These are phyloP conservation scores for Drosophila ficusphila DNA, from an alignment of 1,140 invertebrate species.

Conservation along the genomic window DNA sequence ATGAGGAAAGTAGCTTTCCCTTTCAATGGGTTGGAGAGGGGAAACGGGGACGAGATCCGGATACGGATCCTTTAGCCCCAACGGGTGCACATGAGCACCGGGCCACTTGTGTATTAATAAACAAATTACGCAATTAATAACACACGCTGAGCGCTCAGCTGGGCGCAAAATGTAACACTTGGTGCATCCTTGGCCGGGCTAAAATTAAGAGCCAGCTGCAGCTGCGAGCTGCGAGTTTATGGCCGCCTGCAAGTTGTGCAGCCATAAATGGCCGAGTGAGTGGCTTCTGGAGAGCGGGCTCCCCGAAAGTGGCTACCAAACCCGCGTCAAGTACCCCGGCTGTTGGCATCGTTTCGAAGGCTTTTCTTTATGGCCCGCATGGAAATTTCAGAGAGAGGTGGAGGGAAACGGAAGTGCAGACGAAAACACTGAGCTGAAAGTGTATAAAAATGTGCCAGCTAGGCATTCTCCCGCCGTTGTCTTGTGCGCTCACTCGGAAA, in stretches of 20 bases:
- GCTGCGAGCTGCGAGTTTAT: constrained; percentile 34
- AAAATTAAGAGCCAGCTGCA: constrained; percentile 18
- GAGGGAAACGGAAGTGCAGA: constrained; percentile 11
- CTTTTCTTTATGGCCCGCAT: constrained; percentile 27
- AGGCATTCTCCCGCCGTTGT: constrained; percentile 43
- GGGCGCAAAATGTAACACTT: constrained; percentile 64
- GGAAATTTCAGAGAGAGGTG: too few relatives aligned
- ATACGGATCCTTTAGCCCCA: neutral
- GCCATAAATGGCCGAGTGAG: constrained; percentile 61
- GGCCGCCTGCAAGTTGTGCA: constrained; percentile 52
- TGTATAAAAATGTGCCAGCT: constrained; percentile 60
- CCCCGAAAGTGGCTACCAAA: constrained; percentile 52
- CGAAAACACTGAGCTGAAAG: constrained; percentile 23
- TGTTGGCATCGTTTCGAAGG: constrained; percentile 31
- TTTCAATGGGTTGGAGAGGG: neutral
- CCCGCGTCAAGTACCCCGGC: constrained; percentile 54
- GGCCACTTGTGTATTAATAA: constrained; percentile 69
- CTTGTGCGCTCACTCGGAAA: constrained; percentile 73
- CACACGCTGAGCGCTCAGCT: constrained; percentile 74
- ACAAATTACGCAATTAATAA: constrained; percentile 79
- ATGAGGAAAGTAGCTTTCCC: constrained; percentile 8
- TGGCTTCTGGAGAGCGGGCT: constrained; percentile 30
- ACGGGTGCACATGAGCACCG: constrained; percentile 21
- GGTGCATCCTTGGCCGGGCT: constrained; percentile 30
- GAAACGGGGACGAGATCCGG: neutral